Conservation (phyloP, 2,113 vertebrate species). For the Petrocephalus microphthalmus region DNA sequence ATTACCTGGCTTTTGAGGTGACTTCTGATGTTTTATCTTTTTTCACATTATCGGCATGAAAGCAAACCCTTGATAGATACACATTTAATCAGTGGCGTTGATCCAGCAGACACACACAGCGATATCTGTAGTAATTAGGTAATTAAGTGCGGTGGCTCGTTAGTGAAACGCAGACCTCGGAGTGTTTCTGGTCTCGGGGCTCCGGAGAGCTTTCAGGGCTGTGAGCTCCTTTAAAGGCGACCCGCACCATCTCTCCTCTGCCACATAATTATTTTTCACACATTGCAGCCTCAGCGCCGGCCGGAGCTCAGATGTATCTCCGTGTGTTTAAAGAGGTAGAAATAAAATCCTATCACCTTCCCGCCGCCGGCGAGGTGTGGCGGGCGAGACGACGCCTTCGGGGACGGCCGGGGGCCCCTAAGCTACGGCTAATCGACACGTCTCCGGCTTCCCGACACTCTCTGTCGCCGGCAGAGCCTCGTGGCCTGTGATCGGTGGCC, state of each 20-base stretch:
- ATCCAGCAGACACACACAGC: neutral
- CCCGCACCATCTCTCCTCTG: neutral
- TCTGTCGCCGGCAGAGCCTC: constrained; percentile 67
- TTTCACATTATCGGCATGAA: neutral
- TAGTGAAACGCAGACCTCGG: neutral
- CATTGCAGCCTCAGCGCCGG: neutral
- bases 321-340: constrained; percentile 3
- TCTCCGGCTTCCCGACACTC: constrained; percentile 51
- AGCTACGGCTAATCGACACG: constrained; percentile 67
- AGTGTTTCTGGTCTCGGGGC: neutral
- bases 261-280: constrained; percentile 16
- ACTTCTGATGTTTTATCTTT: neutral
- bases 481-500: constrained; percentile 39
- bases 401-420: constrained; percentile 51
- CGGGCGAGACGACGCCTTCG: constrained; percentile 27
- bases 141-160: neutral
- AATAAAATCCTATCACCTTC: constrained; percentile 11
- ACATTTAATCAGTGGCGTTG: neutral
- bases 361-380: constrained; percentile 31
- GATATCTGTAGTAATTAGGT: neutral
- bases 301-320: neutral
- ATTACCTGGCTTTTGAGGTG: neutral
- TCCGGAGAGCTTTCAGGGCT: neutral
- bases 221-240: neutral
- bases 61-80: neutral